Conservation (phyloP, 1,140 invertebrate species). For the Solenopsis invicta region DNA sequence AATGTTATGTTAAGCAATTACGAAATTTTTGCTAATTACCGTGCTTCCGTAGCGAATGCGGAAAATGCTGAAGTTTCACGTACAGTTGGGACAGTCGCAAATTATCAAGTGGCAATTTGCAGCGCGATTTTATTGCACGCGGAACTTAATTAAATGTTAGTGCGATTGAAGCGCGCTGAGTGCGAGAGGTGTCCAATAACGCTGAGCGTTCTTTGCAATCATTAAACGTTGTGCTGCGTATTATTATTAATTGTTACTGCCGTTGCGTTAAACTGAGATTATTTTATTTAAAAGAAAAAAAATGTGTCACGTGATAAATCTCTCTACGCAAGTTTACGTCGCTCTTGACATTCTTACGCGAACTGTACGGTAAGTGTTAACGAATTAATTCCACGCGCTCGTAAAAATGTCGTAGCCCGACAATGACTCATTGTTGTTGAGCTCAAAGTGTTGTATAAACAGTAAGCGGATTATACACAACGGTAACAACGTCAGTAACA, state of each 20-base stretch:
- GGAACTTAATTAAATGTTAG: not conserved
- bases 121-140: not conserved
- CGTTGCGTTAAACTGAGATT: not conserved
- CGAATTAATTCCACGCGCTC: conserved; percentile 16
- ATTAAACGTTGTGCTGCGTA: not conserved
- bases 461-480: conserved; percentile 43
- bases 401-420: conserved; percentile 40
- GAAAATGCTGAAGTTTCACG: not conserved
- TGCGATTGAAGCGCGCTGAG: not conserved
- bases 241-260: conserved; percentile 9
- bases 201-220: not conserved
- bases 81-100: not conserved
- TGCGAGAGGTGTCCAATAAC: not conserved
- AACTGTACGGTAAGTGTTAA: not conserved
- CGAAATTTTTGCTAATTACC: not conserved
- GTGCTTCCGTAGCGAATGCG: not conserved
- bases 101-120: not conserved
- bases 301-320: not conserved
- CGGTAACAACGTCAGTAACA: conserved; percentile 41
- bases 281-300: not conserved
- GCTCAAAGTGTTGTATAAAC: conserved; percentile 37
- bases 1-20: not conserved
- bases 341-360: not conserved
- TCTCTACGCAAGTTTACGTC: not conserved
- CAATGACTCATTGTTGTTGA: conserved; percentile 37